These are phyloP conservation scores for Phania funesta DNA, from an alignment of 2,888 invertebrate genomes.

Conservation along the genomic window DNA sequence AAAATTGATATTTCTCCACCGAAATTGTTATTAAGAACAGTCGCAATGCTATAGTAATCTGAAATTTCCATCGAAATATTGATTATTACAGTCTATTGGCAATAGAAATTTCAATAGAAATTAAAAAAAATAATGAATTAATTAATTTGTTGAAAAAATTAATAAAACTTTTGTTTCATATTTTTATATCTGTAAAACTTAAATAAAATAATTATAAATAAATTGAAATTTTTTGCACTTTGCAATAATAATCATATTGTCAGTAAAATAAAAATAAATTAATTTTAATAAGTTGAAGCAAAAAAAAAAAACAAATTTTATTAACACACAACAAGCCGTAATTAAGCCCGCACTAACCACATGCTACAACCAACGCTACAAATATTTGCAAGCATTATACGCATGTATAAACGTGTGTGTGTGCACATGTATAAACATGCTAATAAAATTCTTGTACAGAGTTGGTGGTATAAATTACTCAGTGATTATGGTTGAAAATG, in stretches of 20 bases:
- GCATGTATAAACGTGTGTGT: background rate
- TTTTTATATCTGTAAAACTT: too few species aligned
- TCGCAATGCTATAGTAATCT: too few species aligned
- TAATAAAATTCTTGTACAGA: conserved; percentile 49
- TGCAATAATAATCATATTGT: conserved; percentile 6
- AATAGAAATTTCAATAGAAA: too few species aligned
- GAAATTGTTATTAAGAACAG: too few species aligned
- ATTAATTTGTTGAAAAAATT: too few species aligned
- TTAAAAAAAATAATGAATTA: too few species aligned
- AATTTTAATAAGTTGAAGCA: conserved; percentile 48
- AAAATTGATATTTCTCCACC: too few species aligned
- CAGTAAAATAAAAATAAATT: conserved; percentile 28
- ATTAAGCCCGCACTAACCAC: conserved; percentile 62
- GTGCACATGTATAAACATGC: background rate
- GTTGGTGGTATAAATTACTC: conserved; percentile 63
- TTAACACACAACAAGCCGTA: conserved; percentile 66
- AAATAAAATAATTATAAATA: background rate
- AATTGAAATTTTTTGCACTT: background rate
- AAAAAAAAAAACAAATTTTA: conserved; percentile 45
- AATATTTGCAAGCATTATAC: background rate
- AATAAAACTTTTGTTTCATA: too few species aligned
- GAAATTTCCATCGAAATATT: too few species aligned
- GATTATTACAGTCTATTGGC: too few species aligned
- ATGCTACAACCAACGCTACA: conserved; percentile 20
- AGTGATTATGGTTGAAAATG: conserved; percentile 54